Percentiles rank a stretch among this genome's conserved stretches.
Conservation (phyloP, 2,888 invertebrate species). For the Acanthosepion lycidas region DNA sequence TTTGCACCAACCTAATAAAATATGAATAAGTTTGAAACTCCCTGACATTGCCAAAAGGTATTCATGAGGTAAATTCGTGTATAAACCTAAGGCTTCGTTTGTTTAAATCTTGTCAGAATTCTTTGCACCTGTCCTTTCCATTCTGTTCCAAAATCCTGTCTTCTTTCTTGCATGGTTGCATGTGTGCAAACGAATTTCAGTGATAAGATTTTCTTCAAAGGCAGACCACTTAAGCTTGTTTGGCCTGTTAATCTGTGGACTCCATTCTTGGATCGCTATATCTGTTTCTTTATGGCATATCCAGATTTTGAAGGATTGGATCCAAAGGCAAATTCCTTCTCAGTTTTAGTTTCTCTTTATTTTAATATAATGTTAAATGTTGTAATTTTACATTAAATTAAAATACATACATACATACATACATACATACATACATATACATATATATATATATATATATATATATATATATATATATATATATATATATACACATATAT, state of each 20-base stretch:
- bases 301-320: background rate
- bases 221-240: background rate
- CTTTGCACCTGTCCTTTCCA: background rate
- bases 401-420: no score
- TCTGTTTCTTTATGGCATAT: background rate
- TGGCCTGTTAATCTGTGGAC: background rate
- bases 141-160: background rate
- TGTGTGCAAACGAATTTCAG: background rate
- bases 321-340: background rate
- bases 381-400: no score
- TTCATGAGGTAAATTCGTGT: background rate
- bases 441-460: no score
- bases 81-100: background rate
- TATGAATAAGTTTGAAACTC: constrained; percentile 3
- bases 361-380: no score
- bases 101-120: background rate
- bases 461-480: no score
- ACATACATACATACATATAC: no score
- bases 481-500: no score
- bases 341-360: background rate
- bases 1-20: no score
- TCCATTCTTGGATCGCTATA: background rate
- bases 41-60: background rate
- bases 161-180: background rate
- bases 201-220: constrained; percentile 33